Conservation (phyloP, 2,797 vertebrate species). For the Crenichthys baileyi region DNA sequence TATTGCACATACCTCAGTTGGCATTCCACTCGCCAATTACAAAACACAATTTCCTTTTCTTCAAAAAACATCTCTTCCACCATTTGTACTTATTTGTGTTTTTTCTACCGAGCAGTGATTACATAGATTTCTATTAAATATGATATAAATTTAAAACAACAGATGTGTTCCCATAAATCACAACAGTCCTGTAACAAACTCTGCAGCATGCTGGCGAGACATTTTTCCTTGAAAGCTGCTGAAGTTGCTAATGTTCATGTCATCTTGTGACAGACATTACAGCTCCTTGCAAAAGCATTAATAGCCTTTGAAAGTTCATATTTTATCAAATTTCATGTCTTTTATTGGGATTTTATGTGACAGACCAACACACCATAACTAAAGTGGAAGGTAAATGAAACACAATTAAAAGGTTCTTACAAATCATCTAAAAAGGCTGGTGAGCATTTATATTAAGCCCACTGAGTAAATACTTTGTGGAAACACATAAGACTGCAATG, state of each 20-base stretch:
- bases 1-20: constrained; percentile 71
- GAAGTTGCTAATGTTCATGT: constrained; percentile 6
- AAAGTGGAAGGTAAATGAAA: not conserved
- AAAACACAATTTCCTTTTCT: constrained; percentile 64
- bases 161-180: constrained; percentile 42
- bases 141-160: constrained; percentile 47
- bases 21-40: constrained; percentile 79
- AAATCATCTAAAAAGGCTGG: not conserved
- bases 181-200: constrained; percentile 35
- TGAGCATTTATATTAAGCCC: not conserved
- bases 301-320: not conserved
- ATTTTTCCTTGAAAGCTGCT: constrained; percentile 25
- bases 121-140: constrained; percentile 66
- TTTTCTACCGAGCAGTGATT: constrained; percentile 63
- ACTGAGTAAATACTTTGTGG: not conserved
- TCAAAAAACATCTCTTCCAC: constrained; percentile 59
- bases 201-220: constrained; percentile 19
- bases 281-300: not conserved
- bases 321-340: not conserved
- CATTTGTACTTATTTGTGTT: constrained; percentile 70
- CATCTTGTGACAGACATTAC: not conserved
- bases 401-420: not conserved
- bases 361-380: not conserved
- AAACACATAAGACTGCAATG: not conserved
- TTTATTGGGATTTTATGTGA: not conserved